phyloP scores from a whole-genome alignment of 2,797 vertebrate species.

The Odontamblyopus rebecca region DNA sequence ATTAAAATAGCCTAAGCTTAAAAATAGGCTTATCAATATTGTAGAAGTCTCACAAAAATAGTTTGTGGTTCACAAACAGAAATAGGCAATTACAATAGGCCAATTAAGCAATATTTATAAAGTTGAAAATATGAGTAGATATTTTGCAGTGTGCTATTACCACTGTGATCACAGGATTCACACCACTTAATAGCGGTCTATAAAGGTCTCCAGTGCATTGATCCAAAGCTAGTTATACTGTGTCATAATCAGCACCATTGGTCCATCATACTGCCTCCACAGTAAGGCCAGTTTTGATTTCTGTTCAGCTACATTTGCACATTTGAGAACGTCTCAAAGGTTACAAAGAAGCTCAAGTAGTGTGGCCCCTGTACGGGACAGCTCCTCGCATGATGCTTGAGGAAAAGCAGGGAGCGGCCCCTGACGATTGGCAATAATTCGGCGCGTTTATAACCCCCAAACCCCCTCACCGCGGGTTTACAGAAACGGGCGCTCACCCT shows the following conservation, averaged over 20 bases:
- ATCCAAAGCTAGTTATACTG: not conserved
- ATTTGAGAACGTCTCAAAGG: not conserved
- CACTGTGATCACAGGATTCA: not conserved
- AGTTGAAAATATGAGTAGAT: too few relatives aligned
- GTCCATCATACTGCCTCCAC: not conserved
- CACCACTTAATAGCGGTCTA: not conserved
- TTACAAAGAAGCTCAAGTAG: not conserved
- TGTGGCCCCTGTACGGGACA: not conserved
- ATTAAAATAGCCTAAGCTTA: too few relatives aligned
- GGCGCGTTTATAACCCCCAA: not conserved
- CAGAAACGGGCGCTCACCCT: constrained; percentile 81
- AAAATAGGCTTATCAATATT: too few relatives aligned
- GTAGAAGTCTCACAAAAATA: too few relatives aligned
- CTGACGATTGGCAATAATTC: constrained; percentile 1
- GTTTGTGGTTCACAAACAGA: too few relatives aligned
- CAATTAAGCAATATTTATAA: too few relatives aligned
- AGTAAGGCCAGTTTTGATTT: not conserved
- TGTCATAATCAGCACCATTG: not conserved
- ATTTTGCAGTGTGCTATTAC: too few relatives aligned
- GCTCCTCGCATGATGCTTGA: not conserved
- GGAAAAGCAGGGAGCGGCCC: constrained; percentile 41
- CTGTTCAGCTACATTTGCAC: not conserved
- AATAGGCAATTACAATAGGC: too few relatives aligned
- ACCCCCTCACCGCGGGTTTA: not conserved
- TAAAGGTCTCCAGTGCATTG: not conserved